Base-by-base conservation (phyloP, 2,888 invertebrate genomes). In the Muscina levida region DNA sequence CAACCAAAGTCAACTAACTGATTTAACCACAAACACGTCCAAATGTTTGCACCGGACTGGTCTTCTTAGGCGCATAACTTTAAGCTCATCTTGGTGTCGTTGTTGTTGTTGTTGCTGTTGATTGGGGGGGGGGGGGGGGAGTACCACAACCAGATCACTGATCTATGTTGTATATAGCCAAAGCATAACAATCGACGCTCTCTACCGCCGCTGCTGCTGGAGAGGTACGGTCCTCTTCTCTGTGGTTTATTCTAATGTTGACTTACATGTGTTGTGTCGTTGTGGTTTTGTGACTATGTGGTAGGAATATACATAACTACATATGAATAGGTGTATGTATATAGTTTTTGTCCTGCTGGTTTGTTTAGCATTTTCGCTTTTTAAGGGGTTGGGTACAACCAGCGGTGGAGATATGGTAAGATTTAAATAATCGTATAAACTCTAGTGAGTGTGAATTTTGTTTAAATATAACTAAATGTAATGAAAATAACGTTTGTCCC, bases 91-190 rank as follows among this genome's bases (percentile, higher is more conserved):
- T n/a, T 11, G 11, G n/a, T 11, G 2, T n/a, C 10, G n/a, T 46
- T 3, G 6, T 46, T 17, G 59, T 1, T 31, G 57, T 15, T 31
- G 15, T 57, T 11, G 26, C 48, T 15, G 31, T 10, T 17, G 17
- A 37, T 39, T 15, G 19, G 59, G 37, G 37, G 10, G 39, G 39
- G 10, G 11, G 26, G 15, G 62, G 37, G 48, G 39, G 37, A 46
- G 48, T 39, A 53, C 62, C 0, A 26, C 48, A 62, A 62, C 37
- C 67, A 17, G 75, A 75, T 75, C 68, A 75, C 51, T 68, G 75
- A 68, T 75, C 68, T 68, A 57, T 68, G 59, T 68, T 42, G 26
- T 48, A 46, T 57, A 44, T 11, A 62, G 26, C 10, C 31, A 31
- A 31, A 15, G 39, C 19, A 37, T 22, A 62, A 4, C 19, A 17